Evolutionary conservation across 1,140 invertebrate genomes (phyloP), one percentile per base, ranked within the genome.

Genomic region (Zaprionus inermis): DNA sequence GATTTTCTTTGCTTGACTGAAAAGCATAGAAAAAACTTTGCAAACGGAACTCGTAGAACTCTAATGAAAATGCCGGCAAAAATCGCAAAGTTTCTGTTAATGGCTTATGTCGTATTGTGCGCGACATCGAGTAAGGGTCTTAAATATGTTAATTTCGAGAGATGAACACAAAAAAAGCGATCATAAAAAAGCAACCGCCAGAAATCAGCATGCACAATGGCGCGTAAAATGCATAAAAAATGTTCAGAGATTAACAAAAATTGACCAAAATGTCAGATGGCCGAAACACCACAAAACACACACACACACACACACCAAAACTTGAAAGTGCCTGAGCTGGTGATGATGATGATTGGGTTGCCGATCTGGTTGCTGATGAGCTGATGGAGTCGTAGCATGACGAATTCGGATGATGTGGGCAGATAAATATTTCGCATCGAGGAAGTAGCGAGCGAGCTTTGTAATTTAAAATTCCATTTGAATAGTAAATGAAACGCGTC

Each of bases 371-470:
- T 49, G 44, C 18, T 49, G 18, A 49, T 49, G 44, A 49, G 44
- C 44, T 49, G 44, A 4, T 20, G 16, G 18, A 20, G 44, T 11
- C 16, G 10, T 59, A 32, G 22, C 51, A 81, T 82, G 80, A 83
- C 73, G 78, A 76, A 74, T 84, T 51, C 16, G 54, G 64, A 72
- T 75, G 56, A 83, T 83, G 80, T 89, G 83, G 83, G 79, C 64
- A 86, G 79, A 55, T 18, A 61, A 63, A 77, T 69, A 77, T 70
- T 73, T 77, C 30, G 58, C 52, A 60, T 77, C n/a, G 60, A 74
- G 83, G 83, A 86, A 86, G 84, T 79, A 60, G 60, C 28, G n/a
- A 24, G 30, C 22, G 14, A 34, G 55, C 49, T 57, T 67, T 83
- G 76, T 76, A 72, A 70, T 71, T 66, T 77, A 20, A 72, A 79